Evolutionary conservation across 2,797 vertebrate genomes (phyloP).

Genomic region (Macroramphosus scolopax): DNA sequence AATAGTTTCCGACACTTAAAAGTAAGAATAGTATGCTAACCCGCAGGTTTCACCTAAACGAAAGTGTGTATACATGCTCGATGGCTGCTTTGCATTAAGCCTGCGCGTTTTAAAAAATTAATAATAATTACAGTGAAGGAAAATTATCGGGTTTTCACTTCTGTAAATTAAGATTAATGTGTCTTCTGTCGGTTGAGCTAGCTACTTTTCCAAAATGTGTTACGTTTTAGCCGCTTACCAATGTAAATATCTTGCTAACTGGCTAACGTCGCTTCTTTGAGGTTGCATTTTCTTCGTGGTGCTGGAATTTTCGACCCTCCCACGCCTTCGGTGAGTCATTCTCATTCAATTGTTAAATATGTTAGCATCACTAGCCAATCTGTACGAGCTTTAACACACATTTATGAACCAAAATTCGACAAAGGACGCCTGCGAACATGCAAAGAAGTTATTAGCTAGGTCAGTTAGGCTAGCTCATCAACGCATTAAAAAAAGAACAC

Average conservation of each 20-base stretch:
- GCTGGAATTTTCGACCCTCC: slow-evolving; percentile 71
- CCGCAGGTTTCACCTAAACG: slow-evolving; percentile 26
- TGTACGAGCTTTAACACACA: slow-evolving; percentile 1
- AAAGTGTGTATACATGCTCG: slow-evolving; percentile 51
- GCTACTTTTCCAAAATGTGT: slow-evolving; percentile 14
- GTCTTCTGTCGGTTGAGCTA: slow-evolving; percentile 35
- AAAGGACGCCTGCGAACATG: not conserved
- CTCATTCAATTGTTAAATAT: slow-evolving; percentile 61
- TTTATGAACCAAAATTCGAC: not conserved
- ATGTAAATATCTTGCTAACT: slow-evolving; percentile 62
- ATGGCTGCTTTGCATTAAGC: slow-evolving; percentile 24
- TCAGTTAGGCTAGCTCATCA: slow-evolving; percentile 34
- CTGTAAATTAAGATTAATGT: slow-evolving; percentile 77
- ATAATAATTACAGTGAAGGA: slow-evolving; percentile 74
- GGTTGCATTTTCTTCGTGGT: slow-evolving; percentile 56
- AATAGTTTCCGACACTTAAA: slow-evolving; percentile 77
- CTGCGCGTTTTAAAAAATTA: slow-evolving; percentile 72
- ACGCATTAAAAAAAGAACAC: slow-evolving; percentile 23
- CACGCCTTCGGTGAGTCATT: slow-evolving; percentile 75
- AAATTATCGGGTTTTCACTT: slow-evolving; percentile 50
- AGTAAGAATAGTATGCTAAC: slow-evolving; percentile 18
- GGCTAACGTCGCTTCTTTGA: slow-evolving; percentile 56
- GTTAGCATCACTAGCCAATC: slow-evolving; percentile 37
- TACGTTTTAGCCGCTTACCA: slow-evolving; percentile 17
- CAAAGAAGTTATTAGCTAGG: slow-evolving; percentile 23